Percentiles rank a stretch among this genome's conserved stretches.
Evolutionary conservation across 2,888 invertebrate species (phyloP).

Genomic region (Ashinkailepas kermadecensis): DNA sequence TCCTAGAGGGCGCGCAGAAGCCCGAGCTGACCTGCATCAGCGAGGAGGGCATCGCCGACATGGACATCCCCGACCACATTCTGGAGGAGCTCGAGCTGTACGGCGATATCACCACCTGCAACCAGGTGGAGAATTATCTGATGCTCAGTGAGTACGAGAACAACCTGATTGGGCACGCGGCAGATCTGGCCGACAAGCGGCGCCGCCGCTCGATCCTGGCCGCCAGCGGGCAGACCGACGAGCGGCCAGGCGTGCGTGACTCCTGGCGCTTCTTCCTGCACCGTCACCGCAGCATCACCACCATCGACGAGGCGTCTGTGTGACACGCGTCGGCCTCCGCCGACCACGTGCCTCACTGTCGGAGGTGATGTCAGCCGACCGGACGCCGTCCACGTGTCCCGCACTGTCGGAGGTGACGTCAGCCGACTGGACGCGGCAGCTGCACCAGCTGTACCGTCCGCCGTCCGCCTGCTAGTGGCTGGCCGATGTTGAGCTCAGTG

Average conservation of each 20-base stretch:
- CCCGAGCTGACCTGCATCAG: conserved; percentile 43
- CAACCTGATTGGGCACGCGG: conserved; percentile 69
- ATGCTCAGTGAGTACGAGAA: conserved; percentile 81
- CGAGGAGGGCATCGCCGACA: conserved; percentile 66
- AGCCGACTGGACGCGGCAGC: too few species aligned
- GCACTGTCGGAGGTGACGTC: too few species aligned
- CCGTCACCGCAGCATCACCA: conserved; percentile 10
- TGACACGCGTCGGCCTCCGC: not conserved
- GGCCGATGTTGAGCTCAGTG: too few species aligned
- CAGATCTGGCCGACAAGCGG: conserved; percentile 43
- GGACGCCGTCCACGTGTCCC: too few species aligned
- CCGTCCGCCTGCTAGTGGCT: too few species aligned
- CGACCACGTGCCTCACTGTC: too few species aligned
- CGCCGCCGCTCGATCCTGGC: not conserved
- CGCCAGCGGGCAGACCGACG: not conserved
- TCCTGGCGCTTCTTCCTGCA: conserved; percentile 8
- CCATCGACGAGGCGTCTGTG: conserved; percentile 16
- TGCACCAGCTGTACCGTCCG: too few species aligned
- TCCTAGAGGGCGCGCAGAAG: conserved; percentile 27
- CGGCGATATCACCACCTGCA: conserved; percentile 39
- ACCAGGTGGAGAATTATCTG: conserved; percentile 69
- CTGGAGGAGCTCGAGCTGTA: conserved; percentile 55
- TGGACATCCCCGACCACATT: conserved; percentile 71
- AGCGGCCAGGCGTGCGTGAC: not conserved
- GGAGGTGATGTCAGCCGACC: too few species aligned